phyloP scores from a whole-genome alignment of 2,113 vertebrate genomes.

The Solea solea region DNA sequence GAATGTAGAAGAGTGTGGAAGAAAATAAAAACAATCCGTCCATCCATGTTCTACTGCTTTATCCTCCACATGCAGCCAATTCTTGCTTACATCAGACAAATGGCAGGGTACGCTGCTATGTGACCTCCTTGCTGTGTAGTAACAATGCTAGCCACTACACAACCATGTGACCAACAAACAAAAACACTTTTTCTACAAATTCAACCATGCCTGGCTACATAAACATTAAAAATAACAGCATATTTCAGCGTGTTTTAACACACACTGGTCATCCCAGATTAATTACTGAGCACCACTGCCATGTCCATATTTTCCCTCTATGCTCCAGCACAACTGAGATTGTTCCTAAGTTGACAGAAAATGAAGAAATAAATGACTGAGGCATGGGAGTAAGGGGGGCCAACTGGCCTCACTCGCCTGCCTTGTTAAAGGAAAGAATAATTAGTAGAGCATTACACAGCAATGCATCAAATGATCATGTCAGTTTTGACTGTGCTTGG shows the following conservation, averaged over 20 bases:
- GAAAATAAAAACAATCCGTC: neutral
- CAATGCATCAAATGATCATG: conserved; percentile 71
- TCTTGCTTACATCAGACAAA: neutral
- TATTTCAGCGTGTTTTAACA: conserved; percentile 12
- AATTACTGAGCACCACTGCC: conserved; percentile 46
- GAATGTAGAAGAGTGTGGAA: neutral
- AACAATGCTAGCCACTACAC: too few species aligned
- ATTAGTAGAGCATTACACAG: conserved; percentile 68
- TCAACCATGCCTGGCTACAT: conserved; percentile 2
- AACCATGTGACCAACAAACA: too few species aligned
- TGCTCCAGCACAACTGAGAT: conserved; percentile 44
- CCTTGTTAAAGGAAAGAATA: conserved; percentile 77
- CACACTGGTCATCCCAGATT: conserved; percentile 20
- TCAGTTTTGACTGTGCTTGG: conserved; percentile 55
- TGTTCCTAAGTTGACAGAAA: conserved; percentile 57
- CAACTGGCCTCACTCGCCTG: conserved; percentile 55
- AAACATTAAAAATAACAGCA: conserved; percentile 19
- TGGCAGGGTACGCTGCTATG: neutral
- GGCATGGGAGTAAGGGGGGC: conserved; percentile 50
- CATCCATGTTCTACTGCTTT: too few species aligned
- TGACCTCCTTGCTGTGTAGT: too few species aligned
- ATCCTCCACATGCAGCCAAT: neutral
- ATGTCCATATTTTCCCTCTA: conserved; percentile 42
- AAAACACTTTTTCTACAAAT: neutral
- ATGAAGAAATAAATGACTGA: conserved; percentile 72